Conservation (phyloP, 2,113 vertebrate genomes). For the Xenopus laevis region DNA sequence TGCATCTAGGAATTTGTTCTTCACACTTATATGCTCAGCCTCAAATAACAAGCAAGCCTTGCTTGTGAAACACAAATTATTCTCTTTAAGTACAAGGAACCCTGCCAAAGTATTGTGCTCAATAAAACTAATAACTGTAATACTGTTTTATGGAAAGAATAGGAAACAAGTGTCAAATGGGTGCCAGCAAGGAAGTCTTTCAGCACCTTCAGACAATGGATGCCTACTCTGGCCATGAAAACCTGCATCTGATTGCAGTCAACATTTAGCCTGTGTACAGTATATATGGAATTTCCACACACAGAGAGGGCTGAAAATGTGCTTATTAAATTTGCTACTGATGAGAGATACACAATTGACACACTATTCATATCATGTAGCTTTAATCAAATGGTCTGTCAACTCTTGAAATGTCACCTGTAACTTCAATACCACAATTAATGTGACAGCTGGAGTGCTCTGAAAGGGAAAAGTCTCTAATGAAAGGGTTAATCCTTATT, state of each 20-base stretch:
- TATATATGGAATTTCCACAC: background rate
- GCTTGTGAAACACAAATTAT: too few species aligned
- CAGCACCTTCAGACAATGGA: too few species aligned
- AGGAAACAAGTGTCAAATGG: too few species aligned
- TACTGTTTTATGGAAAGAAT: too few species aligned
- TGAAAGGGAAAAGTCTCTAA: background rate
- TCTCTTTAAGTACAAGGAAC: too few species aligned
- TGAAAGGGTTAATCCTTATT: conserved; percentile 27
- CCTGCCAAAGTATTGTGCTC: too few species aligned
- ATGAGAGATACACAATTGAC: conserved; percentile 11
- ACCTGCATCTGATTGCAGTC: background rate
- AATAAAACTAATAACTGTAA: too few species aligned
- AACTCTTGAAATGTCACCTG: conserved; percentile 13
- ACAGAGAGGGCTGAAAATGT: conserved; percentile 11
- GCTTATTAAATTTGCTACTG: conserved; percentile 17
- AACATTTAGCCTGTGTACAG: background rate
- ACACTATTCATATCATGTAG: background rate
- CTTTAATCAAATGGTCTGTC: conserved; percentile 21
- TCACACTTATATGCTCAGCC: too few species aligned
- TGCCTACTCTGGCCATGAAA: too few species aligned
- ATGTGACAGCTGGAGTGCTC: conserved; percentile 24
- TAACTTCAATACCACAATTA: background rate
- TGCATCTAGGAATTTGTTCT: too few species aligned
- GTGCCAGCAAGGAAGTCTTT: too few species aligned
- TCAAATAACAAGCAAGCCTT: too few species aligned